phyloP scores from a whole-genome alignment of 1,140 invertebrate species.

The Aphidius ervi region DNA sequence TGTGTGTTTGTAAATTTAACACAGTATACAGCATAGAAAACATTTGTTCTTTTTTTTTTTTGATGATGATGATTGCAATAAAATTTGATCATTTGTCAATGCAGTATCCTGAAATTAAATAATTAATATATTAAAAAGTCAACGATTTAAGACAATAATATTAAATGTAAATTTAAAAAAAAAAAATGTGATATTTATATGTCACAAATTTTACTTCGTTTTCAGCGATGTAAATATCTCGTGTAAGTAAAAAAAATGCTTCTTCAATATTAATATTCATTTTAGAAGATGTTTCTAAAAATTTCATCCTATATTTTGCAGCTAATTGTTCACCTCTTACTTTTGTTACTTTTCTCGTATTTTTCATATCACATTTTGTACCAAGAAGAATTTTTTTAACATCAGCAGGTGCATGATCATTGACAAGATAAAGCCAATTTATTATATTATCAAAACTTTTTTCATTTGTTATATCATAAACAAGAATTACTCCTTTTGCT shows the following conservation, averaged over 20 bases:
- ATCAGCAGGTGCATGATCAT: conserved; percentile 91
- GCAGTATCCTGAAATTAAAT: too few relatives aligned
- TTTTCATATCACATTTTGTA: conserved; percentile 91
- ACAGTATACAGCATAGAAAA: too few relatives aligned
- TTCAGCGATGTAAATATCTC: too few relatives aligned
- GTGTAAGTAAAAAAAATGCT: conserved; percentile 65
- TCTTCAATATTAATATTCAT: conserved; percentile 87
- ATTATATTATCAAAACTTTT: conserved; percentile 99
- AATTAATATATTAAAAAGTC: too few relatives aligned
- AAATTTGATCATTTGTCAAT: too few relatives aligned
- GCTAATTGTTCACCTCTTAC: conserved; percentile 68
- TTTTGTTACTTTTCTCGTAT: conserved; percentile 80
- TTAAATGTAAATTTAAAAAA: too few relatives aligned
- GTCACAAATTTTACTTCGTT: too few relatives aligned
- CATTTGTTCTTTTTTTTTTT: too few relatives aligned
- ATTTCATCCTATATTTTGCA: conserved; percentile 88
- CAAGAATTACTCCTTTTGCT: conserved; percentile 98
- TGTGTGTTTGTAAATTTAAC: too few relatives aligned
- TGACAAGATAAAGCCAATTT: conserved; percentile 98
- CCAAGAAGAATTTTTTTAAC: conserved; percentile 94
- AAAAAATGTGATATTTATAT: too few relatives aligned
- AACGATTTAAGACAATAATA: too few relatives aligned
- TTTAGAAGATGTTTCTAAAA: conserved; percentile 91
- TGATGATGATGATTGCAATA: too few relatives aligned
- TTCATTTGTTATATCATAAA: conserved; percentile 97